phyloP scores from a whole-genome alignment of 2,113 vertebrate species.

The Nannospalax galili region DNA sequence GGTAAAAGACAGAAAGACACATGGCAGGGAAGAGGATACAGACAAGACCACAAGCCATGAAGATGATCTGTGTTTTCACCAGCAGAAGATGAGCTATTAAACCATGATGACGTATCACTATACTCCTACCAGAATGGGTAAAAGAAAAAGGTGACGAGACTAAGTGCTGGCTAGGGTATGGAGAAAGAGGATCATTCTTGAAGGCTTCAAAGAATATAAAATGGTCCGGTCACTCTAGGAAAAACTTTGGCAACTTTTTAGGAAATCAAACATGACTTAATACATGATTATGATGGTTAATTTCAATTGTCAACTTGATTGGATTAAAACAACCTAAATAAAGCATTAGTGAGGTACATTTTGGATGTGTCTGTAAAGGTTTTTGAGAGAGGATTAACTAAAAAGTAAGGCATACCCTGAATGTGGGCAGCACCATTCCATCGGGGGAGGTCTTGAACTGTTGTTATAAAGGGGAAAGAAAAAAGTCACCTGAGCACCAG shows the following conservation, averaged over 20 bases:
- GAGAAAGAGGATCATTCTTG: not conserved
- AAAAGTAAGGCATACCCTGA: not conserved
- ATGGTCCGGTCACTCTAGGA: not conserved
- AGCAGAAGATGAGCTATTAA: not conserved
- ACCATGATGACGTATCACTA: not conserved
- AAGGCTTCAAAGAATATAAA: not conserved
- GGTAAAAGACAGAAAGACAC: not conserved
- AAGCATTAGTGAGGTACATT: not conserved
- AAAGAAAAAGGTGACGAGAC: not conserved
- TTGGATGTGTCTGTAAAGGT: not conserved
- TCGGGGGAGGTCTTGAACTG: not conserved
- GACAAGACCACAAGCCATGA: not conserved
- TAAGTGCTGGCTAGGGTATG: not conserved
- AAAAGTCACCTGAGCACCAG: not conserved
- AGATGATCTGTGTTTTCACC: not conserved
- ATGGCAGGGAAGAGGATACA: not conserved
- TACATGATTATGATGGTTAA: not conserved
- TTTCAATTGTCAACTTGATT: not conserved
- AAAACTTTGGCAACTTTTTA: not conserved
- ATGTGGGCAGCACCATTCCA: not conserved
- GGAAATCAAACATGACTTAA: conserved; percentile 22
- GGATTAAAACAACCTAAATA: not conserved
- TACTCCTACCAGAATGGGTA: not conserved
- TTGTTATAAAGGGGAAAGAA: not conserved
- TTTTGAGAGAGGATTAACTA: not conserved